Evolutionary conservation across 92 coral and sea anemone species (phyloP), one percentile per base, ranked within the genome.

Genomic region (Muricea muricata): DNA sequence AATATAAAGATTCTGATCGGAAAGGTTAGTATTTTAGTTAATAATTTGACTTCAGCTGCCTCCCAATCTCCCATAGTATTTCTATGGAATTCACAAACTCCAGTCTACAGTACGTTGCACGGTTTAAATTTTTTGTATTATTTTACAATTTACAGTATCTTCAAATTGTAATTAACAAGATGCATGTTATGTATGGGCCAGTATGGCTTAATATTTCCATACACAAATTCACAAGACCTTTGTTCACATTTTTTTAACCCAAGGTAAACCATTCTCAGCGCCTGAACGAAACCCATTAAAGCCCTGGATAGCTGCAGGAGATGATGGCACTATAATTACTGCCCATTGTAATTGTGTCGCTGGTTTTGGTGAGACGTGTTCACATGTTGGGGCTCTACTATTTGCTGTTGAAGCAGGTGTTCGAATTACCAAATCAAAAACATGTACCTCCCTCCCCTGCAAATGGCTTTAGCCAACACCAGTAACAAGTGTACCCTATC

Each of bases 391-490:
- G 31, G 87, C 87, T 50, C 4, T 70, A 25, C 42, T 83, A 2
- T 83, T 83, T 40, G 81, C 80, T 34, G 48, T 83, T 5, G 87
- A 71, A 57, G 80, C 87, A 10, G 80, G 67, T 17, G 79, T 57
- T 34, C 54, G 87, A 11, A 48, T 37, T 6, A 23, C 0, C 8
- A 33, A 37, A 39, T 3, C 76, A 70, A 84, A 42, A 55, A 84
- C 94, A 7, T 91, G 90, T 54, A 88, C 92, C 15, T 88, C 90
- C 34, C 67, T 85, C 12, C 92, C 92, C 31, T 88, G 94, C 81
- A 77, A 79, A 70, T 91, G 94, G 94, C 40, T 88, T 30, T 80
- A 88, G 94, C 92, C 94, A 12, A 73, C 86, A 20, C 78, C 83
- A 75, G 91, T 91, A 41, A 20, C 73, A 41, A 85, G 56, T 48